phyloP scores from a whole-genome alignment of 1,140 invertebrate genomes.

The Zophobas morio region DNA sequence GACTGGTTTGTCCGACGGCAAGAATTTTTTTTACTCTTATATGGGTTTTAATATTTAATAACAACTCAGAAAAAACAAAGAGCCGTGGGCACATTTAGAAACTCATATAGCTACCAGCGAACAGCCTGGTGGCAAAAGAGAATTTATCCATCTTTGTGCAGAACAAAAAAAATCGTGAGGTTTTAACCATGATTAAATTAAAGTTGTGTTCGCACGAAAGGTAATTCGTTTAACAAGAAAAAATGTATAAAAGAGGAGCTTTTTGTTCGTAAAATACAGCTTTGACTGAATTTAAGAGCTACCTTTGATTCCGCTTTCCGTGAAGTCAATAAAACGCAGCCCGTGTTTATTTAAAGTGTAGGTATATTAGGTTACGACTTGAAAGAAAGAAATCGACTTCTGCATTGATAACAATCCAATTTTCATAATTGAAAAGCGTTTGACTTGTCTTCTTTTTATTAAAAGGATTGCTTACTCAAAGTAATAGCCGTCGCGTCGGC shows the following conservation, averaged over 20 bases:
- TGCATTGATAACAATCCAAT: conserved; percentile 26
- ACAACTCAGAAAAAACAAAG: conserved; percentile 7
- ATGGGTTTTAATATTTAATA: conserved; percentile 11
- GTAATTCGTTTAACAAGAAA: conserved; percentile 15
- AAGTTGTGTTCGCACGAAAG: conserved; percentile 16
- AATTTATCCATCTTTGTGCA: background rate
- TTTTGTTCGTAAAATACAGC: background rate
- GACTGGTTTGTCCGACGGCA: conserved; percentile 1
- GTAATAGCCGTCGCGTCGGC: no score
- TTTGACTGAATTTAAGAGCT: conserved; percentile 38
- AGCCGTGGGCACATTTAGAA: background rate
- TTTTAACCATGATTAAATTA: conserved; percentile 15
- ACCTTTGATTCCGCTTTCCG: conserved; percentile 22
- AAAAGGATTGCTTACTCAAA: no score
- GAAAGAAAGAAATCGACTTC: conserved; percentile 10
- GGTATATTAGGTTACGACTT: conserved; percentile 21
- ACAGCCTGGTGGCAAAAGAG: background rate
- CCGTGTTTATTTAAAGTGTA: conserved; percentile 26
- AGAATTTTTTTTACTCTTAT: background rate
- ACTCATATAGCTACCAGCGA: background rate
- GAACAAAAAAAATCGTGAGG: background rate
- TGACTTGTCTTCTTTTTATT: background rate
- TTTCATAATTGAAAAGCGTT: conserved; percentile 11
- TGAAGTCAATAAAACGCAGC: conserved; percentile 21
- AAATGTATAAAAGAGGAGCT: background rate